Conservation (phyloP, 2,113 vertebrate species). For the Apeltes quadracus region DNA sequence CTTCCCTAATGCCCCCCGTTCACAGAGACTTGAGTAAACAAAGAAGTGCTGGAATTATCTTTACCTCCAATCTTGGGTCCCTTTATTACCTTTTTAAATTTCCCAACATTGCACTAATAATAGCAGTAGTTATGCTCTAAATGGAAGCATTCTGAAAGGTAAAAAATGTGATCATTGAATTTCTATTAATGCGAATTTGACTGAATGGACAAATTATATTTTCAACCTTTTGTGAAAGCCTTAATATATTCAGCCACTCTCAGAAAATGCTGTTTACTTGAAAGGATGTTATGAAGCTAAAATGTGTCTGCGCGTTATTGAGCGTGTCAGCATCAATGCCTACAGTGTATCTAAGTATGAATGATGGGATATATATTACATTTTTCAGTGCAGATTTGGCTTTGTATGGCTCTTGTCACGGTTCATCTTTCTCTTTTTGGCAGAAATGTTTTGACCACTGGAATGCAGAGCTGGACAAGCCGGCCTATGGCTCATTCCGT, state of each 20-base stretch:
- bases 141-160: neutral
- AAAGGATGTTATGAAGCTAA: neutral
- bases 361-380: neutral
- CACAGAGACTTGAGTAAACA: slow-evolving; percentile 88
- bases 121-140: neutral
- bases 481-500: neutral
- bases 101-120: neutral
- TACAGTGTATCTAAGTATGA: neutral
- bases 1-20: slow-evolving; percentile 77
- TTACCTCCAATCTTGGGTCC: slow-evolving; percentile 17
- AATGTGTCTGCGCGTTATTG: neutral
- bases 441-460: neutral
- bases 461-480: neutral
- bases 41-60: slow-evolving; percentile 63
- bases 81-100: neutral
- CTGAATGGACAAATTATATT: neutral
- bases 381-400: slow-evolving; percentile 7
- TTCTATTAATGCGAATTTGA: neutral
- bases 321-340: neutral
- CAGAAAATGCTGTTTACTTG: neutral
- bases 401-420: neutral
- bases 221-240: neutral
- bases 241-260: neutral
- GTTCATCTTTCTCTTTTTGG: neutral
- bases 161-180: neutral